Evolutionary conservation across 2,888 invertebrate species (phyloP), one percentile per base, ranked within the genome.

Genomic region (Aricia artaxerxes): DNA sequence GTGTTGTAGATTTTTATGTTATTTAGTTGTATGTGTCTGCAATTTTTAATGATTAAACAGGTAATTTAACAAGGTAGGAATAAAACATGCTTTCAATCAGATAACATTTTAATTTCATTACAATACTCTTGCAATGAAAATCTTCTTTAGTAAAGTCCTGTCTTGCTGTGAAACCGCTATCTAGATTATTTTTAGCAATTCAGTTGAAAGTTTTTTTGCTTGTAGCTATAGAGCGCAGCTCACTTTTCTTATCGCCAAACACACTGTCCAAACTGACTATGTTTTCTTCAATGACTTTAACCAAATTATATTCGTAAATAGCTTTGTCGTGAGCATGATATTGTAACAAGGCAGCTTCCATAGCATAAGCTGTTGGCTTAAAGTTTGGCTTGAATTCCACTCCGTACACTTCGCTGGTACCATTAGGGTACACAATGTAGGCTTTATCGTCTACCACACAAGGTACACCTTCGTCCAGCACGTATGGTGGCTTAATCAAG

Each of bases 231-330:
- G 64, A 24, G 24, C 64, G 64, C 4, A 64, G 11, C 31, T 64
- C 64, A 64, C 1, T 64, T 31, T 73, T 38, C n/a, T 73, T 73
- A 73, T 73, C 73, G 35, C 73, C 73, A 38, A 73, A n/a, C 2
- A 73, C 40, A 16, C 38, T 40, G 7, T 73, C 73, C 40, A 73
- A 38, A 40, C n/a, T 73, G 11, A n/a, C 16, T 38, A 7, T 16
- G 3, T 38, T 73, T 16, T 69, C 40, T 3, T 38, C 49, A 6
- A 72, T 78, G 0, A 78, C 11, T 53, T 64, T 31, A 2, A 82
- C 35, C 0, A 92, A 9, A 77, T 92, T 91, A 83, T 88, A 92
- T 82, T 90, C 87, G 73, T 93, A 93, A 53, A 93, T 89, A 5
- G 87, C 89, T 81, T 92, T 92, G 5, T 92, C 84, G 77, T 88